These are phyloP conservation scores for Lucinisca nassula DNA, from an alignment of 2,888 invertebrate species.

Conservation along the genomic window DNA sequence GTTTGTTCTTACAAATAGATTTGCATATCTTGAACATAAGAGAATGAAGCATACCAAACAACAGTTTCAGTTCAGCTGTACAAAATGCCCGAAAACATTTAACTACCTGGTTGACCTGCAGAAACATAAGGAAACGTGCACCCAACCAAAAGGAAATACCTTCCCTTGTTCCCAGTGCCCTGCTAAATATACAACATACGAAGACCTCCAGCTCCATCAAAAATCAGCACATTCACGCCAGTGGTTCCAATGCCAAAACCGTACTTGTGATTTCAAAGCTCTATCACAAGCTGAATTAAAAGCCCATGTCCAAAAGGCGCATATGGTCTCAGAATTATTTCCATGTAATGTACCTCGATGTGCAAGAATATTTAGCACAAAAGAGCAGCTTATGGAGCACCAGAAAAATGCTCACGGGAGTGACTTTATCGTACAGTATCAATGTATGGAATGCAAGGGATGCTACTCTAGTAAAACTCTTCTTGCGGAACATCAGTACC, in stretches of 20 bases:
- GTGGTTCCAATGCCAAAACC: conserved; percentile 44
- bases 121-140: conserved; percentile 53
- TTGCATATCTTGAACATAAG: conserved; percentile 67
- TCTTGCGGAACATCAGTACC: conserved; percentile 66
- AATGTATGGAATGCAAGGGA: conserved; percentile 65
- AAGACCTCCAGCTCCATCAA: conserved; percentile 36
- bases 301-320: conserved; percentile 47
- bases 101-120: conserved; percentile 47
- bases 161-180: conserved; percentile 34
- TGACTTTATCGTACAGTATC: conserved; percentile 69
- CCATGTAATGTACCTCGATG: conserved; percentile 61
- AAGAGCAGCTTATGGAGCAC: conserved; percentile 54
- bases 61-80: conserved; percentile 53
- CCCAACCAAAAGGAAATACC: neutral
- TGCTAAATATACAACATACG: conserved; percentile 25
- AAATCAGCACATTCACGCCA: conserved; percentile 39
- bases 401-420: conserved; percentile 57
- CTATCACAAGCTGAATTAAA: conserved; percentile 58
- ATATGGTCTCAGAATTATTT: conserved; percentile 42
- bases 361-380: conserved; percentile 43
- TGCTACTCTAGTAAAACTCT: conserved; percentile 65
- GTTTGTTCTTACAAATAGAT: conserved; percentile 66
- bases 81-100: conserved; percentile 49
- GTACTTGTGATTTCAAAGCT: conserved; percentile 53
- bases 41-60: conserved; percentile 63